Base-by-base conservation (phyloP, 2,888 invertebrate genomes). In the Chalcosyrphus nemorum region DNA sequence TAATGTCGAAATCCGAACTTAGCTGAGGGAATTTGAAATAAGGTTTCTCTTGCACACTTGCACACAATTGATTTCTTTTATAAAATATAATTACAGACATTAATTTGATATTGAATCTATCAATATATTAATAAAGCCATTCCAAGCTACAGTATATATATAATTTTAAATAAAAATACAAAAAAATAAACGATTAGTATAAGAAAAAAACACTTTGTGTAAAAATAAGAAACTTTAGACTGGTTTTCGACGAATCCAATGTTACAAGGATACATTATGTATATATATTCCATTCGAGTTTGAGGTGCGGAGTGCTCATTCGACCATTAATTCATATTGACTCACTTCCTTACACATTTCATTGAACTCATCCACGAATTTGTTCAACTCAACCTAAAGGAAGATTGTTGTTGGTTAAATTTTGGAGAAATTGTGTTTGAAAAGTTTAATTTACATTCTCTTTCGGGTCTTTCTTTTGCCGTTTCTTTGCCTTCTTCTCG, bases 341-440 rank as follows among this genome's bases (percentile, higher is more conserved):
- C 89, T 89, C 5, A 90, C 89, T 75, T 91, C 90, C 38, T 88
- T 87, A 50, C 89, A 90, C 88, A 91, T 88, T 63, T 88, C 87
- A 70, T 90, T 90, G 66, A 91, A 91, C 43, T 90, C 89, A n/a
- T 87, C 86, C 4, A 89, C 86, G 50, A 89, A 91, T 5, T 88
- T 81, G 0, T 88, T 65, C 3, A 91, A 41, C 21, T 89, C 88
- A 1, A 75, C 74, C 86, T 87, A 57, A 15, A 11, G 13, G n/a
- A 17, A 35, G 4, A 54, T 19, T 2, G 3, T 4, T 17, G 19
- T 6, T 19, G 2, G 7, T 17, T 9, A n/a, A 17, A 43, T 43
- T n/a, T n/a, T n/a, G n/a, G n/a, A n/a, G 1, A 17, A 43, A 17
- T 38, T 2, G n/a, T n/a, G 4, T 29, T 29, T 9, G 1, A 11